Evolutionary conservation across 2,888 invertebrate species (phyloP).

Genomic region (Pteria penguin): DNA sequence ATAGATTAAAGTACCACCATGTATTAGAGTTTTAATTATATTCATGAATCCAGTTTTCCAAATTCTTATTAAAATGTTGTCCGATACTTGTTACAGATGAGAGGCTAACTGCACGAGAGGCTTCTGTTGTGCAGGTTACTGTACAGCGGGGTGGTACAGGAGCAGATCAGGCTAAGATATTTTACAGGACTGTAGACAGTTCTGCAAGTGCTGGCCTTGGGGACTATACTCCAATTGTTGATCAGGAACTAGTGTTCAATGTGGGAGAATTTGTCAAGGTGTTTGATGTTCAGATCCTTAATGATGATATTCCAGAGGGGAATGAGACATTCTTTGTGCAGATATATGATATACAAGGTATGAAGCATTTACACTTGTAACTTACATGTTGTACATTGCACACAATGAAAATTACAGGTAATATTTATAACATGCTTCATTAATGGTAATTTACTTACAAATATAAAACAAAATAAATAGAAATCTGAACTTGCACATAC

Average conservation of each 20-base stretch:
- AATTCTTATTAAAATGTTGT: no score
- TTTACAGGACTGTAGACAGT: slow-evolving; percentile 73
- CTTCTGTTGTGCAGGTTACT: slow-evolving; percentile 59
- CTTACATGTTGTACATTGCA: background rate
- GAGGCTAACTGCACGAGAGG: slow-evolving; percentile 57
- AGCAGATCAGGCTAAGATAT: slow-evolving; percentile 54
- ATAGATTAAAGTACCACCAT: no score
- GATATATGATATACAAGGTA: slow-evolving; percentile 75
- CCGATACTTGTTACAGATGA: slow-evolving; percentile 55
- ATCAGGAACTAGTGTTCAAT: slow-evolving; percentile 64
- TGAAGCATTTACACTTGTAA: background rate
- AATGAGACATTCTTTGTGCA: slow-evolving; percentile 74
- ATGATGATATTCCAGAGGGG: slow-evolving; percentile 74
- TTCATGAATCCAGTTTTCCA: no score
- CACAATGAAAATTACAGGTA: no score
- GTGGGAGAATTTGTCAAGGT: slow-evolving; percentile 65
- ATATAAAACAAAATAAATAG: no score
- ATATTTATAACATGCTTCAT: no score
- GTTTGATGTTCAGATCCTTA: slow-evolving; percentile 63
- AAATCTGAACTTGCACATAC: no score
- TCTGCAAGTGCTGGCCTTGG: slow-evolving; percentile 59
- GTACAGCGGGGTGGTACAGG: slow-evolving; percentile 69
- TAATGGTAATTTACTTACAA: no score
- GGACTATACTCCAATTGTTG: slow-evolving; percentile 64
- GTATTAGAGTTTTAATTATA: no score